Conservation (phyloP, 2,888 invertebrate genomes). For the Xanthia icteritia region DNA sequence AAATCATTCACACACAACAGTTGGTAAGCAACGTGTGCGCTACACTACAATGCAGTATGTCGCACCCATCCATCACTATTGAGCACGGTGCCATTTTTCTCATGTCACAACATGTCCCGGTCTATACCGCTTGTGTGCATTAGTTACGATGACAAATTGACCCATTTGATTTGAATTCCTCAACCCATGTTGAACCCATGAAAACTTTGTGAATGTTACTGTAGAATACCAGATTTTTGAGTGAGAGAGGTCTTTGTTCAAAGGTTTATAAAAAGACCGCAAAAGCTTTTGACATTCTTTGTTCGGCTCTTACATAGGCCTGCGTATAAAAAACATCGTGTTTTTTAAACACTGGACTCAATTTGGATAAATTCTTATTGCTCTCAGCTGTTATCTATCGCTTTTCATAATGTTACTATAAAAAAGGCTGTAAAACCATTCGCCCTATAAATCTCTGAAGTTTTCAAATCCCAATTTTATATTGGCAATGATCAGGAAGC, state of each 20-base stretch:
- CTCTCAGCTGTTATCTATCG: not conserved
- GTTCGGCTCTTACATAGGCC: not conserved
- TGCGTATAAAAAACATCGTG: not conserved
- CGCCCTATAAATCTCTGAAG: slow-evolving; percentile 58
- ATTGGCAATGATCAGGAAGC: slow-evolving; percentile 67
- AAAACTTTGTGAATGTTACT: not conserved
- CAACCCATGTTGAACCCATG: not conserved
- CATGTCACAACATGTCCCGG: slow-evolving; percentile 42
- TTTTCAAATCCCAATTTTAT: slow-evolving; percentile 71
- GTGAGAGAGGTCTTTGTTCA: slow-evolving; percentile 2
- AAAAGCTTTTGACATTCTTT: slow-evolving; percentile 12
- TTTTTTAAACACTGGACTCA: not conserved
- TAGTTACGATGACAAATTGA: slow-evolving; percentile 57
- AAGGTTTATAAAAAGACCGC: slow-evolving; percentile 8
- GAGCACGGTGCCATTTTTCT: slow-evolving; percentile 39
- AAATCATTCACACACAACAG: slow-evolving; percentile 2
- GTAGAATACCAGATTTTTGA: not conserved
- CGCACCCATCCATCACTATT: slow-evolving; percentile 50
- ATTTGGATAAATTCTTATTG: not conserved
- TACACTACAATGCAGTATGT: slow-evolving; percentile 31
- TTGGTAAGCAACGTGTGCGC: slow-evolving; percentile 7
- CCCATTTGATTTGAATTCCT: slow-evolving; percentile 40
- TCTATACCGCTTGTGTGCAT: slow-evolving; percentile 33
- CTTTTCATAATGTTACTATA: not conserved
- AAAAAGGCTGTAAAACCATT: slow-evolving; percentile 22